A percentile compares a stretch with the other conserved stretches of the same genome.
These are phyloP conservation scores for Pammene fasciana DNA, from an alignment of 2,888 invertebrate genomes.

Conservation along the genomic window DNA sequence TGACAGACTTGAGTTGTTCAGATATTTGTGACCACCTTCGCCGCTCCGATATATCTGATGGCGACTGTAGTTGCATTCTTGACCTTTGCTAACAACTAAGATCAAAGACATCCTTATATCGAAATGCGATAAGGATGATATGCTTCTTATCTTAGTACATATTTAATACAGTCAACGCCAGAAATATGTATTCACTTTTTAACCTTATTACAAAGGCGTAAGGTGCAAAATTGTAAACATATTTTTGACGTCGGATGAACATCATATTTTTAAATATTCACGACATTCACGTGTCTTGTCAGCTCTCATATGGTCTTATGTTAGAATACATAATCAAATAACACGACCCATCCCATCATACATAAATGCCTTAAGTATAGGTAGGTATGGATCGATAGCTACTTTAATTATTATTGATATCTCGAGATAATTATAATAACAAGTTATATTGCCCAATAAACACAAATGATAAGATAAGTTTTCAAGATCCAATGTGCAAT, in stretches of 20 bases:
- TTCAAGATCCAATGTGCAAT: slow-evolving; percentile 42
- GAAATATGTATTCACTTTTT: too few species aligned
- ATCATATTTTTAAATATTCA: too few species aligned
- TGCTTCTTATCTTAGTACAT: too few species aligned
- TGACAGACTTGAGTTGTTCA: too few species aligned
- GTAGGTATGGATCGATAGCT: neutral
- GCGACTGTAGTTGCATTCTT: neutral
- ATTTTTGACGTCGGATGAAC: too few species aligned
- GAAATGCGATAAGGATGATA: neutral
- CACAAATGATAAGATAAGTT: slow-evolving; percentile 21
- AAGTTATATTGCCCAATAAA: slow-evolving; percentile 27
- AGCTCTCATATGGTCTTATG: too few species aligned
- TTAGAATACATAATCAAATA: neutral
- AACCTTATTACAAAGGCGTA: too few species aligned
- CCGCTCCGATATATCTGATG: too few species aligned
- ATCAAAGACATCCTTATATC: slow-evolving; percentile 5
- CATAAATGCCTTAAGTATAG: neutral
- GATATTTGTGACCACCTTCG: too few species aligned
- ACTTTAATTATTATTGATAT: slow-evolving; percentile 12
- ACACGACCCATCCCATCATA: neutral
- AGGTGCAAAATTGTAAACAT: too few species aligned
- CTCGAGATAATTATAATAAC: slow-evolving; percentile 27
- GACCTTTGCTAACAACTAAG: neutral
- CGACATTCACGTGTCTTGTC: too few species aligned
- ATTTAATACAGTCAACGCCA: too few species aligned